These are phyloP conservation scores for Ophion obscuratus DNA, from an alignment of 2,888 invertebrate species.

Conservation along the genomic window DNA sequence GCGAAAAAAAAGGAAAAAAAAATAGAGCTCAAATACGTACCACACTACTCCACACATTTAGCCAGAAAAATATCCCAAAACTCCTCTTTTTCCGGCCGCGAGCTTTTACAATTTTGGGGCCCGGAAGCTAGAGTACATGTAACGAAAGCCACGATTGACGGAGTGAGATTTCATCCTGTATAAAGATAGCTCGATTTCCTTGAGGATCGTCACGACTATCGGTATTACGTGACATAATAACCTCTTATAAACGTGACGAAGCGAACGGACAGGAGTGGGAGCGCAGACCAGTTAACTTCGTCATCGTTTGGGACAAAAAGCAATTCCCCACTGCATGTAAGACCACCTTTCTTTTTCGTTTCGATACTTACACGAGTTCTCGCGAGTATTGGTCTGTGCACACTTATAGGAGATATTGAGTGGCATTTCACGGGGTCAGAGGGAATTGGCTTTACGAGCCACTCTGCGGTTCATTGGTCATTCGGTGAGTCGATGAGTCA, in stretches of 20 bases:
- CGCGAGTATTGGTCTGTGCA: conserved; percentile 4
- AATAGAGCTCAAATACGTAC: too few species aligned
- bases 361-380: not conserved
- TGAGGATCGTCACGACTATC: conserved; percentile 13
- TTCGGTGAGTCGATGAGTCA: conserved; percentile 80
- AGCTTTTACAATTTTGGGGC: not conserved
- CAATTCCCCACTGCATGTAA: not conserved
- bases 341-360: conserved; percentile 1
- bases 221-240: conserved; percentile 15
- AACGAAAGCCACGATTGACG: not conserved
- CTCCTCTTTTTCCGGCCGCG: too few species aligned
- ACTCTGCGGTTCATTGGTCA: conserved; percentile 77
- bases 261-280: not conserved
- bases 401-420: conserved; percentile 24
- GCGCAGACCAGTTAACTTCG: conserved; percentile 2
- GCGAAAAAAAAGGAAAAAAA: too few species aligned
- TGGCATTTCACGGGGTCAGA: conserved; percentile 65
- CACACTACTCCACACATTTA: too few species aligned
- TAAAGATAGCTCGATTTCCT: conserved; percentile 54
- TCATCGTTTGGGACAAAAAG: conserved; percentile 25
- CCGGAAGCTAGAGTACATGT: too few species aligned
- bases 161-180: conserved; percentile 3
- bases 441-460: conserved; percentile 62
- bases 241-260: conserved; percentile 22
- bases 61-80: too few species aligned